A percentile compares a stretch with the other conserved stretches of the same genome.
These are phyloP conservation scores for Acleris sparsana DNA, from an alignment of 2,888 invertebrate genomes.

Conservation along the genomic window DNA sequence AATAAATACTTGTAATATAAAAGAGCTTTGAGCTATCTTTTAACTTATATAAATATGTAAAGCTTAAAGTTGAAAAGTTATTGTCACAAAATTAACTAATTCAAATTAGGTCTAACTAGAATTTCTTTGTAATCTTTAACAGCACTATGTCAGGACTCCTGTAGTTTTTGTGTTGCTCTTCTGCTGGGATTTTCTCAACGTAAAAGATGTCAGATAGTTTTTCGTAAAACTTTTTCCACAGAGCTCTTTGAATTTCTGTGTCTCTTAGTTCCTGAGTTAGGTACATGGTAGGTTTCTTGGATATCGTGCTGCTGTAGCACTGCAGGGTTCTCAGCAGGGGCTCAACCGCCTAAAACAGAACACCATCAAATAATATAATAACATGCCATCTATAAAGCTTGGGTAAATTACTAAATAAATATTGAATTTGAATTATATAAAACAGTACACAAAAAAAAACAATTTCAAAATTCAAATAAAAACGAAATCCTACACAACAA, in stretches of 20 bases:
- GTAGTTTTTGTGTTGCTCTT: constrained; percentile 85
- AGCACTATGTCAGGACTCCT: constrained; percentile 86
- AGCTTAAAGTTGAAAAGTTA: constrained; percentile 25
- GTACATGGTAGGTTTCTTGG: constrained; percentile 81
- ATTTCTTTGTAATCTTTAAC: constrained; percentile 70
- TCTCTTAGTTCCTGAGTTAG: constrained; percentile 88
- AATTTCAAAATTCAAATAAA: too few relatives aligned
- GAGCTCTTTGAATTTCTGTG: constrained; percentile 76
- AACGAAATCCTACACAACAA: too few relatives aligned
- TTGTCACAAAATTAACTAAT: constrained; percentile 25
- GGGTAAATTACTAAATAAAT: too few relatives aligned
- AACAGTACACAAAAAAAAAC: too few relatives aligned
- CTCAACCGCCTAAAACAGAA: constrained; percentile 80
- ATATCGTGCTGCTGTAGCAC: constrained; percentile 65
- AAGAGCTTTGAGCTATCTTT: constrained; percentile 11
- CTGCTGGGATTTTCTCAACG: constrained; percentile 79
- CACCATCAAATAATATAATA: neutral
- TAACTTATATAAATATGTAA: constrained; percentile 12
- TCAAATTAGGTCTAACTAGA: constrained; percentile 14
- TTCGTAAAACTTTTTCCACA: constrained; percentile 70
- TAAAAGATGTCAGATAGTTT: constrained; percentile 60
- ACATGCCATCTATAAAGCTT: too few relatives aligned
- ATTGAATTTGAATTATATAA: too few relatives aligned
- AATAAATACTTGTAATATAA: neutral
- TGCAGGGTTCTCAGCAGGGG: constrained; percentile 85